phyloP scores from a whole-genome alignment of 2,797 vertebrate species.

The Tympanoctomys barrerae region DNA sequence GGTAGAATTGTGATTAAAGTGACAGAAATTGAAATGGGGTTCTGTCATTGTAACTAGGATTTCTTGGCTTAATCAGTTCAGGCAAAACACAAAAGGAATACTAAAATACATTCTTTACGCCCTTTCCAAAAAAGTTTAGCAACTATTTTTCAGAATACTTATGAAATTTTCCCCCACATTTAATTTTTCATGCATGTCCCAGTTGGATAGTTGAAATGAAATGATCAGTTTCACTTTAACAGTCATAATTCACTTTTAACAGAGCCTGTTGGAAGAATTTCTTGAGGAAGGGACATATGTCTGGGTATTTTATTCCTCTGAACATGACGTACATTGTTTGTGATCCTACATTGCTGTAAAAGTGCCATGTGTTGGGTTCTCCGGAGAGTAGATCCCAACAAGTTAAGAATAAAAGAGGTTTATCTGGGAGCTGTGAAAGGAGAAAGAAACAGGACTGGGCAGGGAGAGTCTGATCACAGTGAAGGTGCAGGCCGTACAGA shows the following conservation, averaged over 20 bases:
- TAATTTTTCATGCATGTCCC: conserved; percentile 53
- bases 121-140: neutral
- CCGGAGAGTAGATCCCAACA: neutral
- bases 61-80: neutral
- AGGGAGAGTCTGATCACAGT: neutral
- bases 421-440: neutral
- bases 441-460: neutral
- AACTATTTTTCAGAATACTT: conserved; percentile 61
- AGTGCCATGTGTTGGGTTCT: neutral
- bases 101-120: neutral
- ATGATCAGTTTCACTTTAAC: conserved; percentile 52
- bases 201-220: conserved; percentile 58
- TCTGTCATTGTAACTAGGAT: neutral
- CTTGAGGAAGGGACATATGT: neutral
- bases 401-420: neutral
- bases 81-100: conserved; percentile 30
- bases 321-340: neutral
- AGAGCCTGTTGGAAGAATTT: neutral
- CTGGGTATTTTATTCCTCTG: neutral
- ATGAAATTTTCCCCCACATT: neutral
- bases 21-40: conserved; percentile 5
- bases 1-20: conserved; percentile 46
- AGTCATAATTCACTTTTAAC: conserved; percentile 44
- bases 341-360: neutral
- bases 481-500: too few species aligned